Conservation (phyloP, 2,113 vertebrate genomes). For the Triplophysa siluroides region DNA sequence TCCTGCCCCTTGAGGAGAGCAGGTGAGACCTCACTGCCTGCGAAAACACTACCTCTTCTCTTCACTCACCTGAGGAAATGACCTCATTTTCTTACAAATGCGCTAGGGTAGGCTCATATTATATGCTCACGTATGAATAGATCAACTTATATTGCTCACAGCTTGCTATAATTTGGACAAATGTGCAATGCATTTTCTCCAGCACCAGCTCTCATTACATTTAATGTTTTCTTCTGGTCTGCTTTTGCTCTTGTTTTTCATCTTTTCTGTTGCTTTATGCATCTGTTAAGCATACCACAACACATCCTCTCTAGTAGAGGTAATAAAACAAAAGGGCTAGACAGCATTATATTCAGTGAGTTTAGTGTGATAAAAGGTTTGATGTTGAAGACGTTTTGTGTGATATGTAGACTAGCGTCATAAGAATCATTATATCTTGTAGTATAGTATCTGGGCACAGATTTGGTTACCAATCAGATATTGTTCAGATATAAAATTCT, state of each 20-base stretch:
- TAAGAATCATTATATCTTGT: neutral
- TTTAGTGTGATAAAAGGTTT: neutral
- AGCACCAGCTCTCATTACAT: conserved; percentile 34
- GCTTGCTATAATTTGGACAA: conserved; percentile 29
- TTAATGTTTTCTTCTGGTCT: conserved; percentile 34
- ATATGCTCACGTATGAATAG: neutral
- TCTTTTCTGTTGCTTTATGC: conserved; percentile 58
- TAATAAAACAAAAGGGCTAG: neutral
- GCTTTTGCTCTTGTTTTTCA: conserved; percentile 45
- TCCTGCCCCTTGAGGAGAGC: conserved; percentile 77
- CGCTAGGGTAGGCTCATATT: conserved; percentile 43
- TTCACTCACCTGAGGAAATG: conserved; percentile 25
- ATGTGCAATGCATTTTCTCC: neutral
- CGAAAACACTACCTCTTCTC: conserved; percentile 34
- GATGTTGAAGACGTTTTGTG: too few species aligned
- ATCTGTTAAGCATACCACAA: conserved; percentile 18
- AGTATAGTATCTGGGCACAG: too few species aligned
- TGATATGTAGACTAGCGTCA: neutral
- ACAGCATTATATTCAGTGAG: neutral
- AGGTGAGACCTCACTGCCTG: conserved; percentile 84
- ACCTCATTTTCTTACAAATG: conserved; percentile 27
- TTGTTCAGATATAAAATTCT: too few species aligned
- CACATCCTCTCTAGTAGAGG: neutral
- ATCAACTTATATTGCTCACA: conserved; percentile 27
- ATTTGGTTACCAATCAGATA: too few species aligned